Base-by-base conservation (phyloP, 2,797 vertebrate genomes). In the Myoxocephalus aenaeus region DNA sequence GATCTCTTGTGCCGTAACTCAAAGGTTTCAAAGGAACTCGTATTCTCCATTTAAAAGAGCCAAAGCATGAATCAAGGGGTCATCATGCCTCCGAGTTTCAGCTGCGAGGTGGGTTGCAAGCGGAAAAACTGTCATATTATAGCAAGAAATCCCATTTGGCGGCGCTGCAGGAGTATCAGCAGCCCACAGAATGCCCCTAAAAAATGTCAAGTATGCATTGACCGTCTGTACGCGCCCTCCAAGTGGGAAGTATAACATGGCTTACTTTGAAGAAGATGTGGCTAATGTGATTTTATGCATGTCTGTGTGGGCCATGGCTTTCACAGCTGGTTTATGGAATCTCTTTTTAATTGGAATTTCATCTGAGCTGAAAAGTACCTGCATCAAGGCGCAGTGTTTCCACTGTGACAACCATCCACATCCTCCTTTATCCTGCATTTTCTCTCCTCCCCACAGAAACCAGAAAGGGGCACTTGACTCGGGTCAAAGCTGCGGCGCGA, bases 321-420 rank as follows among this genome's bases (percentile, higher is more conserved):
- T 92, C 89, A 79, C 91, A 91, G 90, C 87, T 22, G 87, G 87
- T 92, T 94, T 93, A 77, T 88, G 93, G 80, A 94, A 95, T 87
- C 86, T 94, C 80, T 92, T 92, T 95, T 92, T 95, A 87, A 95
- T 96, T 91, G 90, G 83, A 93, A 93, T 82, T 90, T 94, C 83
- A 93, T 95, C 87, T 91, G 85, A 81, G 90, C 91, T 61, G 90
- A 95, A 91, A 95, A 94, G 32, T 89, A 93, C 68, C 94, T 83
- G 90, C 84, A 93, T 95, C 86, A 93, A 94, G 54, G 27, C 15
- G 0, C 27, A 27, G 36, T 15, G 44, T 32, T 91, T 91, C 65
- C 86, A 73, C 81, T 93, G 90, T 92, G 93, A 94, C 85, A 83
- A 54, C 75, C 78, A 79, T 77, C 66, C 81, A 65, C 77, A 72